phyloP scores from a whole-genome alignment of 2,113 vertebrate genomes.

The Leiothrix lutea region DNA sequence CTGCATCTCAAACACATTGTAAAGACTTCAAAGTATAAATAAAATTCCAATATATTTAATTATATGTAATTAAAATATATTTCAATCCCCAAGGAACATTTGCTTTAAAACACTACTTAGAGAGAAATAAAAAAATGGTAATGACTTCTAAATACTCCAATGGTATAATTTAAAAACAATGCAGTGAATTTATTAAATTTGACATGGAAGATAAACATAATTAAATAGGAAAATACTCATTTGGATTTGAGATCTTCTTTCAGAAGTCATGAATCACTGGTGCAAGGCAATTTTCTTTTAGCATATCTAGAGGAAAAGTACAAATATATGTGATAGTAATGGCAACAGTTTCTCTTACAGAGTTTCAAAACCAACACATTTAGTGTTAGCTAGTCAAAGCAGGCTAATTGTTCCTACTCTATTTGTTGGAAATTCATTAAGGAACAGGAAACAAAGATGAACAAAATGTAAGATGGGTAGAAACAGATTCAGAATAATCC shows the following conservation, averaged over 20 bases:
- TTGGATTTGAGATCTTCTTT: background rate
- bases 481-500: background rate
- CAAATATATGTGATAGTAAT: background rate
- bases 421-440: background rate
- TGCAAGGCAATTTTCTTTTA: background rate
- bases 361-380: background rate
- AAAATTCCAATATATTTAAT: background rate
- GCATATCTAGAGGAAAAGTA: background rate
- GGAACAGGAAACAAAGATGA: background rate
- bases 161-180: background rate
- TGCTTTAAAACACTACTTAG: background rate
- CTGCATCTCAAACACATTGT: background rate
- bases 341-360: background rate
- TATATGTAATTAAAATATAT: background rate
- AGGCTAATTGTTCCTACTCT: background rate
- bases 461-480: background rate
- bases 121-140: background rate
- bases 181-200: background rate
- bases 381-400: background rate
- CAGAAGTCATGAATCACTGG: background rate
- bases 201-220: background rate
- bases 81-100: background rate
- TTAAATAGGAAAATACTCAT: background rate
- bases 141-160: background rate
- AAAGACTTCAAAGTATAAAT: background rate